Evolutionary conservation across 2,888 invertebrate species (phyloP), one percentile per base, ranked within the genome.

Genomic region (Colletes collaris): DNA sequence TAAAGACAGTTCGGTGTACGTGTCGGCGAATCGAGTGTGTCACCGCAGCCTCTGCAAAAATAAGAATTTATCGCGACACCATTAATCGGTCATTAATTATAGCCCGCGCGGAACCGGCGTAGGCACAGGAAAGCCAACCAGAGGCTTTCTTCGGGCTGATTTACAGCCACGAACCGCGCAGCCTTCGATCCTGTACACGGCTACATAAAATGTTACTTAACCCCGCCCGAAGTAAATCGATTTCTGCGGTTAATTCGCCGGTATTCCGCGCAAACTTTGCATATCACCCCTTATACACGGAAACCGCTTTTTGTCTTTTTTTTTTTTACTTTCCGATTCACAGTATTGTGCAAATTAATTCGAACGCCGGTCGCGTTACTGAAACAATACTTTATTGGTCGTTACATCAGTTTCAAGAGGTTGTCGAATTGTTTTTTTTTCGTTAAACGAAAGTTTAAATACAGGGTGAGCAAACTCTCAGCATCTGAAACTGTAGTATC

Each of bases 131-230:
- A 60, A 60, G 52, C 40, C 58, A 53, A 44, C 37, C 52, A 27
- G 65, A 67, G 60, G 65, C 80, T 81, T 72, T 79, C 81, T 75
- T 73, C 44, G 13, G 56, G 46, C 65, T 81, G 80, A 81, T 81
- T 81, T 81, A 81, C 76, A 75, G 6, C 52, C 75, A 10, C 46
- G 63, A 16, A 40, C 56, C 27, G 35, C 10, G n/a, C 40, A 35
- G 49, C 46, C 56, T 60, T 76, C 80, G 79, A 79, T 71, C 63
- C 46, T 69, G 53, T 49, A 50, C 56, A 11, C 72, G 52, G 69
- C 75, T 80, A 80, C 81, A 81, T 76, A 81, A 80, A 81, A 80
- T 69, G 81, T 79, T 76, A 81, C 81, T 81, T 81, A 81, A 81
- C 79, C 63, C 76, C 72, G 56, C 52, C 72, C 76, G 68, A 80